These are phyloP conservation scores for Apamea sordens DNA, from an alignment of 2,888 invertebrate species.

Conservation along the genomic window DNA sequence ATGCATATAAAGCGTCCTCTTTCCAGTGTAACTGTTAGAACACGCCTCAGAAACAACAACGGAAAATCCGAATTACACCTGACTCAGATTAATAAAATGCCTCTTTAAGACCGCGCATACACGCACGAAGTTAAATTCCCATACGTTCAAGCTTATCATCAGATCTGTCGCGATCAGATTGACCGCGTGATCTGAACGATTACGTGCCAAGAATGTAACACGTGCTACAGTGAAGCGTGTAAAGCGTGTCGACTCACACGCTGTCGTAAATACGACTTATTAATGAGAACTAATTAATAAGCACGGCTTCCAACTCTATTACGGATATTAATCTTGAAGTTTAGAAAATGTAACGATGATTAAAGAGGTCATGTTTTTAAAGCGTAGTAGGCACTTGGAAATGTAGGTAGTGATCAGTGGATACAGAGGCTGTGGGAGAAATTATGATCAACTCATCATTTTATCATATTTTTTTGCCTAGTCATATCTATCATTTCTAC, in stretches of 20 bases:
- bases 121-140: neutral
- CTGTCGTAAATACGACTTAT: slow-evolving; percentile 40
- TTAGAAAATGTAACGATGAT: slow-evolving; percentile 27
- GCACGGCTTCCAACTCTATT: slow-evolving; percentile 25
- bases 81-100: neutral
- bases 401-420: neutral
- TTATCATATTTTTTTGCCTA: neutral
- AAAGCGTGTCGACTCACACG: slow-evolving; percentile 50
- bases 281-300: slow-evolving; percentile 21
- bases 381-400: neutral
- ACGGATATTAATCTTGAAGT: slow-evolving; percentile 52
- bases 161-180: slow-evolving; percentile 29
- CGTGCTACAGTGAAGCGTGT: slow-evolving; percentile 23
- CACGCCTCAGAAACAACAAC: neutral
- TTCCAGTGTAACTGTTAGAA: neutral
- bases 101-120: neutral
- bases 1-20: neutral
- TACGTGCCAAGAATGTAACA: slow-evolving; percentile 4
- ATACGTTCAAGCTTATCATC: slow-evolving; percentile 20
- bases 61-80: neutral
- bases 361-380: neutral
- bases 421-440: neutral
- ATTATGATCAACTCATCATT: neutral
- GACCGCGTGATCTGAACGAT: slow-evolving; percentile 2
- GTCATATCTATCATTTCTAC: neutral